Percentiles rank a stretch among this genome's conserved stretches.
Conservation (phyloP, 2,113 vertebrate species). For the Esox niger region DNA sequence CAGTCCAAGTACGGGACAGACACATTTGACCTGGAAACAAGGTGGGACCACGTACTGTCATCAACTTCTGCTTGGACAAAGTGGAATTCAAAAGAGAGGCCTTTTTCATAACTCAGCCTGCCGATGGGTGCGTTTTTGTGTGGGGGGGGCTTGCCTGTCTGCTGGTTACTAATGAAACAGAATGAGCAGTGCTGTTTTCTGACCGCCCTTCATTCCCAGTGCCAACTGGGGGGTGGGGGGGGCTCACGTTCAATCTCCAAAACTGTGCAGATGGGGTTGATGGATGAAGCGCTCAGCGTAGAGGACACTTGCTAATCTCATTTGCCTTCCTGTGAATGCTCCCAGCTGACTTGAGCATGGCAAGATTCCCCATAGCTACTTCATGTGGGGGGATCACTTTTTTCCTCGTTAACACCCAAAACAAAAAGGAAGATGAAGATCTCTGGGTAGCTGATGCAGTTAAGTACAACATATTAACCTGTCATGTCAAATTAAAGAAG, state of each 20-base stretch:
- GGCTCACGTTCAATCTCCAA: slow-evolving; percentile 49
- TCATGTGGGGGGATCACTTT: slow-evolving; percentile 11
- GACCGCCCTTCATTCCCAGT: background rate
- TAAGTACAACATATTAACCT: slow-evolving; percentile 42
- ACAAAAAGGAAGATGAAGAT: slow-evolving; percentile 38
- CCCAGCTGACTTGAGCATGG: slow-evolving; percentile 24
- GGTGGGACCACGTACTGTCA: too few species aligned
- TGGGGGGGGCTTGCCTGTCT: slow-evolving; percentile 32
- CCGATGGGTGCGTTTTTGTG: slow-evolving; percentile 42
- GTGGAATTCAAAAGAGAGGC: too few species aligned
- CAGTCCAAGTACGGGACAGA: background rate
- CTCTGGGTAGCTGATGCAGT: slow-evolving; percentile 31
- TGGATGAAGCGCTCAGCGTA: slow-evolving; percentile 57
- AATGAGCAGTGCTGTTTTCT: slow-evolving; percentile 34
- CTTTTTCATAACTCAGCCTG: background rate
- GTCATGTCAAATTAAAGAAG: slow-evolving; percentile 32
- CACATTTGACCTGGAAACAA: too few species aligned
- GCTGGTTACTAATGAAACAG: slow-evolving; percentile 50
- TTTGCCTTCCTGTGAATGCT: slow-evolving; percentile 18
- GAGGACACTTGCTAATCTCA: slow-evolving; percentile 55
- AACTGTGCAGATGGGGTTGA: slow-evolving; percentile 62
- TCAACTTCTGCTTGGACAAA: too few species aligned
- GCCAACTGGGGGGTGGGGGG: slow-evolving; percentile 25
- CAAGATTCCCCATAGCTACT: slow-evolving; percentile 28
- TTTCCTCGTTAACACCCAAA: slow-evolving; percentile 43